Evolutionary conservation across 35 echinoderm and acorn worm genomes (phyloP).

Genomic region (Apostichopus californicus): DNA sequence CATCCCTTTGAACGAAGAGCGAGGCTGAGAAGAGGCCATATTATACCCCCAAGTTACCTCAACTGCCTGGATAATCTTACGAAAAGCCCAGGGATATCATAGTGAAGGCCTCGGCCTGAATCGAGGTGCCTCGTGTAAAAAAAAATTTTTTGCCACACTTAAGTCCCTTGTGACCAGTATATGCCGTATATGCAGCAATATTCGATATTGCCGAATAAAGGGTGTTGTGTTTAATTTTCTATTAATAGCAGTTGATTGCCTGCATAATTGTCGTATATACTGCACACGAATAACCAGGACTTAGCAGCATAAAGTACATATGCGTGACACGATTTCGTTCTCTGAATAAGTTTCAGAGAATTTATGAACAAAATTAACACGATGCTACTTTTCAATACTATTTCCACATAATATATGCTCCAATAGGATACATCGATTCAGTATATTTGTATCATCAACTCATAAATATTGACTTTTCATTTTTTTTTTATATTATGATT

Average conservation of each 20-base stretch:
- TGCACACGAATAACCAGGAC: too few species aligned
- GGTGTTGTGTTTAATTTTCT: background rate
- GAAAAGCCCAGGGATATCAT: background rate
- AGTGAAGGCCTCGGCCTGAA: constrained; percentile 3
- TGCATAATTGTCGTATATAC: background rate
- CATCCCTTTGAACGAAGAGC: background rate
- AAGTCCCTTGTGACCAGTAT: constrained; percentile 1
- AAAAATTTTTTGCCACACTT: background rate
- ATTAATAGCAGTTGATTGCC: background rate
- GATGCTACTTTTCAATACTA: too few species aligned
- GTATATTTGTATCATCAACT: too few species aligned
- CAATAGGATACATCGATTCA: too few species aligned
- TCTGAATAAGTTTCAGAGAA: too few species aligned
- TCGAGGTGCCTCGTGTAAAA: background rate
- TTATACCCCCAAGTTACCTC: background rate
- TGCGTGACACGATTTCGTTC: background rate
- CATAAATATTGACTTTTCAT: too few species aligned
- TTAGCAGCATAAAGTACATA: too few species aligned
- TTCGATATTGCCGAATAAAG: background rate
- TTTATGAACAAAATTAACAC: too few species aligned
- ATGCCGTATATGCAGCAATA: background rate
- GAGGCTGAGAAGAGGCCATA: background rate
- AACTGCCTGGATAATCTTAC: constrained; percentile 16
- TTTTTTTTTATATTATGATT: too few species aligned
- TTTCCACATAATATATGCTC: too few species aligned